Conservation (phyloP, 1,140 invertebrate species). For the Sinella curviseta region DNA sequence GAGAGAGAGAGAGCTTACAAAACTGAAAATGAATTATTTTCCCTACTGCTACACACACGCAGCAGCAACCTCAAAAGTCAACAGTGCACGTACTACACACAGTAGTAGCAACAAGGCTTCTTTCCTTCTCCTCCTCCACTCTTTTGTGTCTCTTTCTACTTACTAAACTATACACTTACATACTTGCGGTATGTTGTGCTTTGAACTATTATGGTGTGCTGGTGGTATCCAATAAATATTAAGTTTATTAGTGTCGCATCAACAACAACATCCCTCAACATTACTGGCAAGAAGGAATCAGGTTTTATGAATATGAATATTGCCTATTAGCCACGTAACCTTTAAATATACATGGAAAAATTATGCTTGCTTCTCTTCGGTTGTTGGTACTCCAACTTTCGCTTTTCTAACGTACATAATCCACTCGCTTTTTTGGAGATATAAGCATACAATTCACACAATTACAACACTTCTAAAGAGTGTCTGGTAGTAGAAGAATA, state of each 20-base stretch:
- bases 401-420: too few relatives aligned
- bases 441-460: not conserved
- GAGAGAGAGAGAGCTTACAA: not conserved
- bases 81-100: not conserved
- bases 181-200: not conserved
- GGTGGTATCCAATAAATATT: not conserved
- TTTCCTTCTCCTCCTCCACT: too few relatives aligned
- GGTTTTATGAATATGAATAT: slow-evolving; percentile 12
- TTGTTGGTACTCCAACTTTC: too few relatives aligned
- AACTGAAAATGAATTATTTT: slow-evolving; percentile 1
- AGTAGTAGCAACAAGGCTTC: not conserved
- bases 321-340: slow-evolving; percentile 1
- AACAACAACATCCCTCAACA: not conserved
- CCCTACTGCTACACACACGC: not conserved
- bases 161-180: too few relatives aligned
- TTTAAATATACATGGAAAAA: not conserved
- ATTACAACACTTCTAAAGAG: not conserved
- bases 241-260: not conserved
- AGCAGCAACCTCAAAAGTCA: not conserved
- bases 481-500: not conserved
- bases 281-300: not conserved
- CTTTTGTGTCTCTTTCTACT: too few relatives aligned
- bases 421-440: too few relatives aligned
- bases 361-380: not conserved
- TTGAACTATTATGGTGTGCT: not conserved